These are phyloP conservation scores for Pardalotus punctatus DNA, from an alignment of 2,113 vertebrate genomes.

Conservation along the genomic window DNA sequence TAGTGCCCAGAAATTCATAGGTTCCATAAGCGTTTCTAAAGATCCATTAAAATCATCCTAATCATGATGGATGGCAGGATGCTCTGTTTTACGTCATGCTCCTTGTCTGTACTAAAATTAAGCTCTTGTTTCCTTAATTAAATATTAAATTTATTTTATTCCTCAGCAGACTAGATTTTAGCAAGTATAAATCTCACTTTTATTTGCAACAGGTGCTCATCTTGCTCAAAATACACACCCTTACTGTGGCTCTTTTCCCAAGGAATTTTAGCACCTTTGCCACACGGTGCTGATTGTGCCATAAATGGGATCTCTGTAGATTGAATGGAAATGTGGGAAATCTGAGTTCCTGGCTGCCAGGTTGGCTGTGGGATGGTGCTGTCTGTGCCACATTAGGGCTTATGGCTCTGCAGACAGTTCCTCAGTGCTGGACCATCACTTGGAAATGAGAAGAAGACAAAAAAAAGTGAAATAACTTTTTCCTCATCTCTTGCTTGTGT, in stretches of 20 bases:
- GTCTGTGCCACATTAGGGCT: neutral
- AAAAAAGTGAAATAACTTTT: neutral
- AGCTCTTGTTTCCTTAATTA: conserved; percentile 14
- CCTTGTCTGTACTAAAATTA: conserved; percentile 16
- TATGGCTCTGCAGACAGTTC: neutral
- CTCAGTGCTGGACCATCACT: neutral
- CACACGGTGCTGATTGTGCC: neutral
- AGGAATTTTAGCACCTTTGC: neutral
- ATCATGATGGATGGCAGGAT: neutral
- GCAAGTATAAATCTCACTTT: neutral
- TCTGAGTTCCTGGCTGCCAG: neutral
- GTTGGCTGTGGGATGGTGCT: neutral
- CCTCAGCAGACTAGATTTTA: neutral
- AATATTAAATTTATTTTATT: neutral
- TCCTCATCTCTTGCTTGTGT: neutral
- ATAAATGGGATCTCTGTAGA: neutral
- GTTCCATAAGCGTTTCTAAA: conserved; percentile 28
- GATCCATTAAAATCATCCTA: conserved; percentile 36
- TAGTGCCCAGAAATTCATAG: conserved; percentile 37
- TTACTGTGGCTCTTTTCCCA: neutral
- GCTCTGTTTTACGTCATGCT: neutral
- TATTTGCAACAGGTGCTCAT: neutral
- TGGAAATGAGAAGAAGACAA: neutral
- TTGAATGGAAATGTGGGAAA: neutral
- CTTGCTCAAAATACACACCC: neutral